A percentile compares a stretch with the other conserved stretches of the same genome.
phyloP scores from a whole-genome alignment of 2,113 vertebrate species.

The Saccopteryx leptura region DNA sequence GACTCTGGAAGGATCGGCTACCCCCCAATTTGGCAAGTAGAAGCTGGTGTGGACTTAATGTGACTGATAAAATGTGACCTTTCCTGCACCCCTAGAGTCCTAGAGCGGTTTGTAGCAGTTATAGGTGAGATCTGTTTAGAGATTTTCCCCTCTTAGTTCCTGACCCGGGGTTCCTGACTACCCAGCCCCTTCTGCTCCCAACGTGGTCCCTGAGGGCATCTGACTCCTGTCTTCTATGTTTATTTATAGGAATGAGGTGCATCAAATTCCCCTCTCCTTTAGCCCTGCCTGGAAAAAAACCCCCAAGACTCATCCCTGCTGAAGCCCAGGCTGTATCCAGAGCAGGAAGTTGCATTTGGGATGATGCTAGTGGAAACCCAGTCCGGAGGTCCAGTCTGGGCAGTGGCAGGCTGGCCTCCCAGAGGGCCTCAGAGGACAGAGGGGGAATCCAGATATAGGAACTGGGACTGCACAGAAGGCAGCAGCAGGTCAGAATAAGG shows the following conservation, averaged over 20 bases:
- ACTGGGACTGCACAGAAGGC: not conserved
- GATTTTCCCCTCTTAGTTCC: not conserved
- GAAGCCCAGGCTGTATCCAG: not conserved
- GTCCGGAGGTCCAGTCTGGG: not conserved
- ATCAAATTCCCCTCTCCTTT: not conserved
- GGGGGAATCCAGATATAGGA: not conserved
- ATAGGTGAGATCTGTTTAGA: not conserved
- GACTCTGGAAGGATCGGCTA: not conserved
- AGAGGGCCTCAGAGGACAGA: not conserved
- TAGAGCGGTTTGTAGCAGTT: not conserved
- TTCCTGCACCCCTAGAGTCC: not conserved
- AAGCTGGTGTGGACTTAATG: not conserved
- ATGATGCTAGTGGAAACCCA: rapidly evolving
- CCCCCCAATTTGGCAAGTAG: not conserved
- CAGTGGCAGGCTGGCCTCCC: not conserved
- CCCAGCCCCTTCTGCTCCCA: not conserved
- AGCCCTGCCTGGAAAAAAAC: not conserved
- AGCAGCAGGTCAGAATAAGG: not conserved
- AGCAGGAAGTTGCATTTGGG: not conserved
- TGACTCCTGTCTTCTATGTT: not conserved
- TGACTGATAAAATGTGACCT: not conserved
- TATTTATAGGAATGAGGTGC: too few relatives aligned
- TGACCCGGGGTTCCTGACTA: not conserved
- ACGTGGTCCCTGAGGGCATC: too few relatives aligned
- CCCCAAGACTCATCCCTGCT: rapidly evolving